A percentile compares a stretch with the other conserved stretches of the same genome.
Conservation (phyloP, 92 coral and sea anemone species). For the Scolanthus callimorphus region DNA sequence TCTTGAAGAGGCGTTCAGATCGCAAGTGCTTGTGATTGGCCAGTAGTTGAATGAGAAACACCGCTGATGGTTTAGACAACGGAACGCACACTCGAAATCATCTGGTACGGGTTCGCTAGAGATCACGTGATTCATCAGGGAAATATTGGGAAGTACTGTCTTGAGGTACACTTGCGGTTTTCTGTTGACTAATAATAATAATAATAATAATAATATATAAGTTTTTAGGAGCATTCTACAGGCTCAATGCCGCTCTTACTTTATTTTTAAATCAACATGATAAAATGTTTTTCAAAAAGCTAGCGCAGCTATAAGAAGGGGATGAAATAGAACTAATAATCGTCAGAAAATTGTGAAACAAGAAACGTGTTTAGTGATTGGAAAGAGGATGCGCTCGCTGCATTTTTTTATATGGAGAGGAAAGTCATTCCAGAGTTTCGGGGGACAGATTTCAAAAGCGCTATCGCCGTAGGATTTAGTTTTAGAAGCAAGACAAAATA, state of each 20-base stretch:
- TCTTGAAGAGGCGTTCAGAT: conserved; percentile 41
- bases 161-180: conserved; percentile 23
- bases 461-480: too few relatives aligned
- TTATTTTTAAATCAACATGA: neutral
- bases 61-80: conserved; percentile 26
- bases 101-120: conserved; percentile 18
- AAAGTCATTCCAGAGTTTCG: too few relatives aligned
- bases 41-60: conserved; percentile 55
- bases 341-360: too few relatives aligned
- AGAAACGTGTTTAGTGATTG: too few relatives aligned
- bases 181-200: conserved; percentile 5
- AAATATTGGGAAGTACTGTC: neutral
- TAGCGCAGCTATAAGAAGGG: too few relatives aligned
- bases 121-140: conserved; percentile 32
- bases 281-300: too few relatives aligned
- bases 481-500: too few relatives aligned
- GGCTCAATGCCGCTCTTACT: neutral
- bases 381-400: too few relatives aligned
- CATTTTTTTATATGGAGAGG: too few relatives aligned
- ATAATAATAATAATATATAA: neutral
- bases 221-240: neutral
- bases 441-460: too few relatives aligned
- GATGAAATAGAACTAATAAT: too few relatives aligned
- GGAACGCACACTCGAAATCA: conserved; percentile 47
- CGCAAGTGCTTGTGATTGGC: conserved; percentile 18